Base-by-base conservation (phyloP, 2,113 vertebrate species). In the Galbula dea region DNA sequence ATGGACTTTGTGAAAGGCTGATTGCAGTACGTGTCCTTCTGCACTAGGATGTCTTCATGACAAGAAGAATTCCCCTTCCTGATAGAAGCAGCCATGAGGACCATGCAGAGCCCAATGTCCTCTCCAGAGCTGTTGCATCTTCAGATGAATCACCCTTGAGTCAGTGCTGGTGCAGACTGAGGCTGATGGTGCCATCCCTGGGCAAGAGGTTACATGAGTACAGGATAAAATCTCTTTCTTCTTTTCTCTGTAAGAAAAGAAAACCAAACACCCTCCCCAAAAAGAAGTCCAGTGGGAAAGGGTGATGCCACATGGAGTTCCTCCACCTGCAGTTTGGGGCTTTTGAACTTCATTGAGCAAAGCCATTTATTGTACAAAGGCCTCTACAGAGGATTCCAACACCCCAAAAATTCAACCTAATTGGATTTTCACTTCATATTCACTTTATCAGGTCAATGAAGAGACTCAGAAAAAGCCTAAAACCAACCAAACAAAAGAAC, bases 241-340 rank as follows among this genome's bases (percentile, higher is more conserved):
- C 52, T 46, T 46, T 37, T 46, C 46, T 46, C 9, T 26, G 8
- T 14, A 18, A 26, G 16, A 15, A 48, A 48, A 55, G 12, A 11
- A 46, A n/a, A 13, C 11, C 30, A 34, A 54, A 7, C 5, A 13
- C 45, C 15, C 23, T 7, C n/a, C 13, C 5, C 3, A 19, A 36
- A 59, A 58, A 37, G 48, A 22, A 12, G 11, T 13, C 27, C 9
- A 32, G 32, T 9, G n/a, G 15, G 30, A 39, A 36, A 46, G 36
- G 45, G 37, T 52, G 72, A 51, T 8, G 57, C 26, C 3, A 9
- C 3, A 1, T 3, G 1, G 36, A 66, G 39, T 10, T 68, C 11
- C 36, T 36, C 30, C 1, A 0, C 17, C 3, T 3, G 41, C 2
- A 4, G 10, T 22, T 12, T 12, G 12, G 39, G 11, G 20, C 5